phyloP scores from a whole-genome alignment of 2,797 vertebrate species.

The Pangasius mekongensis region DNA sequence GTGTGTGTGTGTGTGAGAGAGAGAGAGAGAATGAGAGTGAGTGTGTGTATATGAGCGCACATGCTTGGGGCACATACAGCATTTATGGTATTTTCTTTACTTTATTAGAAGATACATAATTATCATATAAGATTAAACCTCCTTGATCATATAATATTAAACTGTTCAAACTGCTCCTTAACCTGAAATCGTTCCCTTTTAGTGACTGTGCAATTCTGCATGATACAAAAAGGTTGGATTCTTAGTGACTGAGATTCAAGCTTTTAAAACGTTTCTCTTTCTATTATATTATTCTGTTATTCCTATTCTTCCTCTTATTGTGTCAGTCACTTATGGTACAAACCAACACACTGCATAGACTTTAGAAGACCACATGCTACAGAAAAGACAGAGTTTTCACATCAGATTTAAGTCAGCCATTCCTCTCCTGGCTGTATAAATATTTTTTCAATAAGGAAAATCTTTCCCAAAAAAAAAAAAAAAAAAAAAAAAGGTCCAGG shows the following conservation, averaged over 20 bases:
- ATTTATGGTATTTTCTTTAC: background rate
- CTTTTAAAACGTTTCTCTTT: background rate
- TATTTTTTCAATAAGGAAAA: too few relatives aligned
- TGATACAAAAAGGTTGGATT: background rate
- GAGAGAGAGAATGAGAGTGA: background rate
- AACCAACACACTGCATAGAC: background rate
- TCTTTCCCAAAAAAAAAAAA: too few relatives aligned
- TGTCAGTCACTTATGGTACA: background rate
- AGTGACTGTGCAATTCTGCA: background rate
- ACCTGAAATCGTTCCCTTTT: background rate
- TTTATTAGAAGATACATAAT: background rate
- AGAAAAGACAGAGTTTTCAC: background rate
- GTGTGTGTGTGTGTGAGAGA: background rate
- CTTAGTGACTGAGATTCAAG: background rate
- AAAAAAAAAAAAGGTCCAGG: too few relatives aligned
- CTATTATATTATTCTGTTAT: too few relatives aligned
- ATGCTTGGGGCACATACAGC: background rate
- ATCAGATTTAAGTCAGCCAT: background rate
- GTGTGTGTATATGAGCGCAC: background rate
- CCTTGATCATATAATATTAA: background rate
- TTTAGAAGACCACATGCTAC: background rate
- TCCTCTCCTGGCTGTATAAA: background rate
- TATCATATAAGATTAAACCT: background rate
- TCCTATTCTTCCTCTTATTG: background rate
- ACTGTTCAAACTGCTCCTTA: background rate